Evolutionary conservation across 2,888 invertebrate species (phyloP).

Genomic region (Crocallis elinguaria): DNA sequence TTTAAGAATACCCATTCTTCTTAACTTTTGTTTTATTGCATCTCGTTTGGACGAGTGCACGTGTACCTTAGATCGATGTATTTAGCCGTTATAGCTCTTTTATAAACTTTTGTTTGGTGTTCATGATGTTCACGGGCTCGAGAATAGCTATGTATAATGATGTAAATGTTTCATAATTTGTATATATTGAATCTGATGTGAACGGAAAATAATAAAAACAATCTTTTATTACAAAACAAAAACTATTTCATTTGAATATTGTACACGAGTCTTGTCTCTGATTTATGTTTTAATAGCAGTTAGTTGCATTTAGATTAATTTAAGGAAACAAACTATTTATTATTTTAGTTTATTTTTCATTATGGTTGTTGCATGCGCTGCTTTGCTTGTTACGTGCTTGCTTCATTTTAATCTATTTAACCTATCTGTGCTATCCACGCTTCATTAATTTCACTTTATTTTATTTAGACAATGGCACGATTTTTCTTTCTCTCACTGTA

Average conservation of each 20-base stretch:
- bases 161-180: constrained; percentile 83
- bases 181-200: constrained; percentile 83
- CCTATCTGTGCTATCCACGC: constrained; percentile 47
- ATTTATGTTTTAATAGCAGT: constrained; percentile 59
- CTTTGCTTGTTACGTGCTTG: constrained; percentile 63
- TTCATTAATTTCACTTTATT: constrained; percentile 41
- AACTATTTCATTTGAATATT: constrained; percentile 70
- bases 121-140: constrained; percentile 24
- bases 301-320: constrained; percentile 55
- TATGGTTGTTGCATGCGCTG: constrained; percentile 59
- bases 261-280: constrained; percentile 78
- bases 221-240: constrained; percentile 79
- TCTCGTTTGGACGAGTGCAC: constrained; percentile 11
- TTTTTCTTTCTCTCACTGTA: constrained; percentile 30
- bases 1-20: constrained; percentile 26
- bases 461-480: constrained; percentile 31
- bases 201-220: constrained; percentile 75
- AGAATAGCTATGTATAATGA: constrained; percentile 61
- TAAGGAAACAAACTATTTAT: constrained; percentile 55
- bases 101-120: constrained; percentile 49
- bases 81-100: constrained; percentile 55
- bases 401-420: constrained; percentile 28
- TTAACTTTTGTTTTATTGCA: constrained; percentile 6
- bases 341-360: constrained; percentile 46
- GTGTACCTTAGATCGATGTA: constrained; percentile 21